These are phyloP conservation scores for Amphimallon solstitiale DNA, from an alignment of 2,888 invertebrate genomes.

Conservation along the genomic window DNA sequence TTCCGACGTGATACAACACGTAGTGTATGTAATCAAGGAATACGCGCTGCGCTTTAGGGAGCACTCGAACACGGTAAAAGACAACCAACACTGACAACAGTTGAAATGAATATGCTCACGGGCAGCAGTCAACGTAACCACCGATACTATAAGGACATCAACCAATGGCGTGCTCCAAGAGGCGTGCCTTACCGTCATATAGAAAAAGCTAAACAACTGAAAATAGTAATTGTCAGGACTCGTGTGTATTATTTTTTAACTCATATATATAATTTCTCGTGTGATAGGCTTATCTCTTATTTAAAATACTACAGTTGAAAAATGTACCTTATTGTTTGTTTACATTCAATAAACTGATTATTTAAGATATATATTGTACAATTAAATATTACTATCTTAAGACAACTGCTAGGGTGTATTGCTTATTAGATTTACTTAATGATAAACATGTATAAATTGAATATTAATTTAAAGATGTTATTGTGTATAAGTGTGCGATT, in stretches of 20 bases:
- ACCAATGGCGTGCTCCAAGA: constrained; percentile 19
- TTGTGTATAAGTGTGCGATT: too few relatives aligned
- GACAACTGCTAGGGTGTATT: too few relatives aligned
- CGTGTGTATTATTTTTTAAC: constrained; percentile 3
- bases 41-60: constrained; percentile 9
- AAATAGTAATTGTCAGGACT: constrained; percentile 23
- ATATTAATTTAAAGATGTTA: too few relatives aligned
- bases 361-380: too few relatives aligned
- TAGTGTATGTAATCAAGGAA: neutral
- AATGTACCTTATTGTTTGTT: too few relatives aligned
- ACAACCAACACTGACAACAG: constrained; percentile 35
- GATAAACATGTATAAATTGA: too few relatives aligned
- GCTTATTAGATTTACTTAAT: too few relatives aligned
- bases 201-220: constrained; percentile 26
- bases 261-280: neutral
- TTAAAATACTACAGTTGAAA: too few relatives aligned
- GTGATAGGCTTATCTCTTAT: too few relatives aligned
- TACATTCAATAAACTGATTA: too few relatives aligned
- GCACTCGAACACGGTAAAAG: constrained; percentile 2
- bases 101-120: constrained; percentile 28
- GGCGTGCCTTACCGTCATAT: constrained; percentile 26
- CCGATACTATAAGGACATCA: constrained; percentile 31
- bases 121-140: constrained; percentile 16
- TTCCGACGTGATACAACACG: neutral
- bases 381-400: too few relatives aligned